Base-by-base conservation (phyloP, 2,888 invertebrate species). In the Calameuta idolon region DNA sequence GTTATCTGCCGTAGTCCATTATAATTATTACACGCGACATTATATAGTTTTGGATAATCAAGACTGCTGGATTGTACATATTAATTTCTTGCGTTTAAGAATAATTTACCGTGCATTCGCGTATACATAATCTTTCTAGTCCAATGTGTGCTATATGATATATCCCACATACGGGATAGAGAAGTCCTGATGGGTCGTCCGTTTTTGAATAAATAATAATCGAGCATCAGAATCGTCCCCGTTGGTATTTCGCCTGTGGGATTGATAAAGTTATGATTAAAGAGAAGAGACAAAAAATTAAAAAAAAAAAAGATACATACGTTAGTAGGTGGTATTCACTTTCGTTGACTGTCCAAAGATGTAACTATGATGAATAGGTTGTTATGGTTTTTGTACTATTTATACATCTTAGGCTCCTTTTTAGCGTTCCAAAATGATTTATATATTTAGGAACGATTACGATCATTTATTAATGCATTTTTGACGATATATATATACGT, bases 321-420 rank as follows among this genome's bases (percentile, higher is more conserved):
- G 23, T 55, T 55, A 55, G 55, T 55, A 55, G 55, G 23, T 55
- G 9, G 55, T 75, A 77, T 79, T 76, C 77, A 77, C 79, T 86
- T 88, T 86, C 83, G 85, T 88, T 88, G 83, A 89, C 84, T 85
- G 85, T 88, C 89, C 89, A 89, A 89, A 89, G 89, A 89, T 89
- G 86, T 89, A 87, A 87, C 83, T 86, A 85, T 84, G 81, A 80
- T 76, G 79, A 81, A 80, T 81, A 83, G 76, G 78, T 83, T 80
- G 84, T 84, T 81, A 82, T 81, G 78, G 74, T 79, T 83, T 81
- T 83, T 81, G 55, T 82, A 83, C 74, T 30, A 81, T 84, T 82
- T 85, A 83, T 86, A 83, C 81, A 78, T 33, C 23, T 9, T 55
- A 55, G 55, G 23, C 55, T 55, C 55, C 23, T 55, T 23, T 55